Evolutionary conservation across 2,113 vertebrate species (phyloP), one percentile per base, ranked within the genome.

Genomic region (Nyctibius bracteatus): DNA sequence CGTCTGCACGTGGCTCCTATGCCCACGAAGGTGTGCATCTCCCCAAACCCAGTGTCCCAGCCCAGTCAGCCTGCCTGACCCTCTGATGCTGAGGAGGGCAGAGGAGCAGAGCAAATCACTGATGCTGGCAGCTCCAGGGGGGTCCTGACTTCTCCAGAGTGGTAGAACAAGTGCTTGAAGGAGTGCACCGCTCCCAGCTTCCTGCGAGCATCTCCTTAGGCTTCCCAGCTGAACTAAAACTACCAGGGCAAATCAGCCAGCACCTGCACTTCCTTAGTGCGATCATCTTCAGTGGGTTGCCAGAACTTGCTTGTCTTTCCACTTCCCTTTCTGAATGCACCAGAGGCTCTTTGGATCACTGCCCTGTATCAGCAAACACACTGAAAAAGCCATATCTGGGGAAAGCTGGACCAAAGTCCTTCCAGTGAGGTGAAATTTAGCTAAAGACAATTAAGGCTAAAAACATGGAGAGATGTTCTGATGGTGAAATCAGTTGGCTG

Each of bases 121-220:
- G 3, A 3, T 7, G 14, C 35, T 2, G 10, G 25, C 68, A 58
- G 22, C 37, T 52, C 62, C 27, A 4, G 25, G 8, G 25, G 2
- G 13, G 2, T 43, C 39, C 1, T 5, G 44, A 5, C 47, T 52
- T 31, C 61, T 49, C 31, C 25, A 0, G 52, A 7, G 21, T 3
- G 39, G 6, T 17, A 80, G 41, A 89, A 16, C 37, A 54, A 58
- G 22, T 1, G 39, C 14, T 67, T n/a, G 51, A 22, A 61, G 74
- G 47, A 49, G 12, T 0, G 10, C 14, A 14, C 31, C 31, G 39
- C 73, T 52, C 47, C 68, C 0, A 0, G 20, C 62, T n/a, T 18
- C 35, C 30, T 28, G 30, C 25, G 41, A 77, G 27, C 49, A 18
- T n/a, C 49, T 35, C 80, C 49, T n/a, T 2, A 7, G 41, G 72